phyloP scores from a whole-genome alignment of 2,797 vertebrate species.

The Psittacula derbiana region DNA sequence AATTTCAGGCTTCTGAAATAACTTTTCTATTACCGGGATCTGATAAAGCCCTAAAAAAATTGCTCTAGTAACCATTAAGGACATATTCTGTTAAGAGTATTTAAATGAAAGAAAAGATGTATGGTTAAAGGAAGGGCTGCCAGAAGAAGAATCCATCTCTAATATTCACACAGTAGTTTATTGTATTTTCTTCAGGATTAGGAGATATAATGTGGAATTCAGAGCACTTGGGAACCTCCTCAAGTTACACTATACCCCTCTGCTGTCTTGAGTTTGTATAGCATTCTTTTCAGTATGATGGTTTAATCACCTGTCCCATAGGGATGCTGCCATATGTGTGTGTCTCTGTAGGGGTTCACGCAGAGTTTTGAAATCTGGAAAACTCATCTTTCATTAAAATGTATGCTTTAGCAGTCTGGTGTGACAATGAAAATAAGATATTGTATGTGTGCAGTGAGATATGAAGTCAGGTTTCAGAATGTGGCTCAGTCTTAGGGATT shows the following conservation, averaged over 20 bases:
- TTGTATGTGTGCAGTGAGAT: not conserved
- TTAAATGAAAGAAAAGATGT: not conserved
- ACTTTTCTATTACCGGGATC: not conserved
- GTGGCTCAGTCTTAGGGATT: not conserved
- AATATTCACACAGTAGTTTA: not conserved
- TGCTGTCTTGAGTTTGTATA: not conserved
- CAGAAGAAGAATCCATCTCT: not conserved
- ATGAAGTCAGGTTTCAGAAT: not conserved
- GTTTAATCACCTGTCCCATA: not conserved
- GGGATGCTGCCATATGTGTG: not conserved
- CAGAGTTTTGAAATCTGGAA: not conserved
- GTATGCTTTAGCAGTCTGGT: not conserved
- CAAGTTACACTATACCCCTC: not conserved
- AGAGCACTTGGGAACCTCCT: not conserved
- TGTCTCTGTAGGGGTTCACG: not conserved
- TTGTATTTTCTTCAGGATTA: not conserved
- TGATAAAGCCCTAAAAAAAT: not conserved
- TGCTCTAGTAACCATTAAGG: not conserved
- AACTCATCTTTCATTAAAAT: not conserved
- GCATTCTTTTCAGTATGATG: not conserved
- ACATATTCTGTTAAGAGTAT: not conserved
- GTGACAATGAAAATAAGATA: not conserved
- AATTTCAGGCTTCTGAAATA: not conserved
- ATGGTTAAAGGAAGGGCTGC: not conserved
- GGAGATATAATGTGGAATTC: not conserved